Conservation (phyloP, 1,140 invertebrate species). For the Acromyrmex echinatior region DNA sequence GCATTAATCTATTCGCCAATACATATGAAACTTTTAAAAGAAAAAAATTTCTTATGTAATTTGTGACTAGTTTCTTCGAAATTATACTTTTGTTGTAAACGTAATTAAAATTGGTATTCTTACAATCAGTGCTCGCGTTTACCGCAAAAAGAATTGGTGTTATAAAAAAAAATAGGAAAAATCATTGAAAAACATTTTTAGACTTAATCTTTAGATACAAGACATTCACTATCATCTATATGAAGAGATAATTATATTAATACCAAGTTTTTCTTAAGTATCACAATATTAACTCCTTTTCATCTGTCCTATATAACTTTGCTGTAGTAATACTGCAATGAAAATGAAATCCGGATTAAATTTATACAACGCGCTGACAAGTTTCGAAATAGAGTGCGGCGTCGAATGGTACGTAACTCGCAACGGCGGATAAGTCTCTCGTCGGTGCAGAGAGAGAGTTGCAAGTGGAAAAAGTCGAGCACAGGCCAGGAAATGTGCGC, state of each 20-base stretch:
- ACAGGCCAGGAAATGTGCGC: background rate
- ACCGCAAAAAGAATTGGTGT: background rate
- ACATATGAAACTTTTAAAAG: background rate
- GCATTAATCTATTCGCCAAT: background rate
- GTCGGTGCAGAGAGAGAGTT: background rate
- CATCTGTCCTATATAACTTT: slow-evolving; percentile 18
- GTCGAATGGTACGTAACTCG: slow-evolving; percentile 35
- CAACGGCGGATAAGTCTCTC: slow-evolving; percentile 44
- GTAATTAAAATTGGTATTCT: background rate
- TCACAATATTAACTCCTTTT: slow-evolving; percentile 5
- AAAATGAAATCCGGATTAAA: slow-evolving; percentile 55
- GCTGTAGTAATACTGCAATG: slow-evolving; percentile 4
- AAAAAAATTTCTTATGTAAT: slow-evolving; percentile 4
- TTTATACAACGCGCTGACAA: slow-evolving; percentile 50
- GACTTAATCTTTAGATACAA: background rate
- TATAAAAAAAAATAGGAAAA: background rate
- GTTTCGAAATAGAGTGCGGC: slow-evolving; percentile 25
- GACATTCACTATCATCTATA: background rate
- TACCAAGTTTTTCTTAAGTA: background rate
- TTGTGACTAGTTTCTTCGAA: background rate
- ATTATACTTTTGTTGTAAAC: background rate
- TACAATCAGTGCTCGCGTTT: background rate
- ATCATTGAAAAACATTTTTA: background rate
- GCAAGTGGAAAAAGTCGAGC: slow-evolving; percentile 49
- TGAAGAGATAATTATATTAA: background rate